Percentiles rank a stretch among this genome's conserved stretches.
These are phyloP conservation scores for Pseudonaja textilis DNA, from an alignment of 2,113 vertebrate species.

Conservation along the genomic window DNA sequence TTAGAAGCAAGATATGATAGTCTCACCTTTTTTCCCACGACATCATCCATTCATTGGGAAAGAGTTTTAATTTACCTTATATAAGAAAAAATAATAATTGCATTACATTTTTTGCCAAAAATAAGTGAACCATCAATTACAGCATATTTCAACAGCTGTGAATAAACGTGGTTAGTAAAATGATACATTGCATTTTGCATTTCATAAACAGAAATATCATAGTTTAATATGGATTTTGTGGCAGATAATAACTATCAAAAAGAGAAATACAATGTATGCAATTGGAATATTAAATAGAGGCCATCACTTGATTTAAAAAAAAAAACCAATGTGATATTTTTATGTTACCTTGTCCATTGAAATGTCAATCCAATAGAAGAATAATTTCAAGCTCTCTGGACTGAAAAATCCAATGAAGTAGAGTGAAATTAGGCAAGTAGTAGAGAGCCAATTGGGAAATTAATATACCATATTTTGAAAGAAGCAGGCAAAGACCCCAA, in stretches of 20 bases:
- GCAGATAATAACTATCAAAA: constrained; percentile 56
- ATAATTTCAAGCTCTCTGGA: not conserved
- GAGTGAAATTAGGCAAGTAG: not conserved
- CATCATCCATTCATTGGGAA: constrained; percentile 74
- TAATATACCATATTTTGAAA: not conserved
- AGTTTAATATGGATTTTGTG: constrained; percentile 61
- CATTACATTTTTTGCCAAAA: constrained; percentile 75
- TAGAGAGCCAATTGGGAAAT: not conserved
- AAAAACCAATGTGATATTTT: not conserved
- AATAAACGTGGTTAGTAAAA: constrained; percentile 72
- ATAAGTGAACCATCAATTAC: constrained; percentile 83
- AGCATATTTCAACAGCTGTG: constrained; percentile 78
- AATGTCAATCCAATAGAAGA: not conserved
- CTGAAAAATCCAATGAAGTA: not conserved
- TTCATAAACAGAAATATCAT: constrained; percentile 66
- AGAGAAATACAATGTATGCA: constrained; percentile 48
- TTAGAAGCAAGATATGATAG: constrained; percentile 64
- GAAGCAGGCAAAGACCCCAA: not conserved
- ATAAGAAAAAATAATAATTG: constrained; percentile 71
- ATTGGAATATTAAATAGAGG: constrained; percentile 30
- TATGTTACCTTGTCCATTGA: constrained; percentile 5
- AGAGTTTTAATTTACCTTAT: constrained; percentile 73
- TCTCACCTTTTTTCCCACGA: constrained; percentile 51
- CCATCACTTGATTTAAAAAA: constrained; percentile 13
- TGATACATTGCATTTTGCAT: constrained; percentile 66